Base-by-base conservation (phyloP, 2,797 vertebrate species). In the Macroramphosus scolopax region DNA sequence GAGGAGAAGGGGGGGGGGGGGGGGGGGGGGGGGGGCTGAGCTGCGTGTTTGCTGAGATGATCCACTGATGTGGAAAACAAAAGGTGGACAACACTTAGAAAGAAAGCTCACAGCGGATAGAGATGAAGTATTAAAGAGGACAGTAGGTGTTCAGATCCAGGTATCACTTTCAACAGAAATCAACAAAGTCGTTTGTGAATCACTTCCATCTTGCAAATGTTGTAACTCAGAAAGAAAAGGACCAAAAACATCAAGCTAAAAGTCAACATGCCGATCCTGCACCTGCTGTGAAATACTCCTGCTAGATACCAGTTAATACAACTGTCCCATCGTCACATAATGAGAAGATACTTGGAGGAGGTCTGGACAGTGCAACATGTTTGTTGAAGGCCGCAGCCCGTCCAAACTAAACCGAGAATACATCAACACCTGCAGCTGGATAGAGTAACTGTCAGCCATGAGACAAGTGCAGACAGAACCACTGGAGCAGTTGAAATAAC, bases 1-100 rank as follows among this genome's bases (percentile, higher is more conserved):
- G 25, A 35, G 42, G 24, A 20, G 24, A 16, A 32, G 47, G 36
- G 30, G 47, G 25, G 43, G 51, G 10, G 17, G 34, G 28, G 22
- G 51, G 45, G 38, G 18, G 36, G 12, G 57, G 22, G 52, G 18
- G 46, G 56, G 55, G 15, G 48, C n/a, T n/a, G 28, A 60, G 69
- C 43, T 20, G 32, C 4, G 32, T 72, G 75, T 82, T 82, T 59
- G 10, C 64, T 18, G 64, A 72, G 56, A 55, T 49, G 58, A 68
- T 29, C 28, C 8, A 12, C 29, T 36, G 11, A 6, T 40, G 15
- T 12, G 41, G 47, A 36, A 38, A 49, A 71, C 46, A 72, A 65
- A 63, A 35, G 18, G 33, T 13, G 29, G 28, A 53, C 42, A 55
- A 34, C 65, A 38, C 43, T 44, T 30, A 41, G 54, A 50, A 57